A percentile compares a stretch with the other conserved stretches of the same genome.
These are phyloP conservation scores for Drosophila picticornis DNA, from an alignment of 2,888 invertebrate genomes.

Conservation along the genomic window DNA sequence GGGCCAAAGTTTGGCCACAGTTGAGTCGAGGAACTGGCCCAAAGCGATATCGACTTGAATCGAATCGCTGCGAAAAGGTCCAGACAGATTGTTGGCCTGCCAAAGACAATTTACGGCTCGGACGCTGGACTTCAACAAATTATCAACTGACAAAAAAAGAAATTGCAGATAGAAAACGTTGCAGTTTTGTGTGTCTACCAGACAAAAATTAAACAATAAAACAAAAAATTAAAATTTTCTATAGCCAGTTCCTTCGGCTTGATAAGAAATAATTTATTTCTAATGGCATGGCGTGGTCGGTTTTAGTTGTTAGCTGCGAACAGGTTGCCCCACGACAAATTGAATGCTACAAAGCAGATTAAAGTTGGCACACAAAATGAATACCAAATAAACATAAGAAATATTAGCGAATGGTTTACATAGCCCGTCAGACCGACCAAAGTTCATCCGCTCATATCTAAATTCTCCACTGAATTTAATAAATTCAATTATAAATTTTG, in stretches of 20 bases:
- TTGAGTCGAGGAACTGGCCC: slow-evolving; percentile 39
- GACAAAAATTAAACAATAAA: slow-evolving; percentile 43
- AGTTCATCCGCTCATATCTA: not conserved
- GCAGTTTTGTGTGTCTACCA: slow-evolving; percentile 44
- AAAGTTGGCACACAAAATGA: slow-evolving; percentile 18
- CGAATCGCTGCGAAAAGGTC: slow-evolving; percentile 23
- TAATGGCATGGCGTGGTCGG: slow-evolving; percentile 57
- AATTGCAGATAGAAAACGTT: slow-evolving; percentile 68
- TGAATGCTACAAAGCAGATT: slow-evolving; percentile 22
- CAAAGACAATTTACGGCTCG: slow-evolving; percentile 79
- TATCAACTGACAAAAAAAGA: slow-evolving; percentile 69
- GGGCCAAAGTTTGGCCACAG: slow-evolving; percentile 64
- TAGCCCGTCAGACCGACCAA: not conserved
- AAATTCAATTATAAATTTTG: not conserved
- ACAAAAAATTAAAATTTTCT: slow-evolving; percentile 48
- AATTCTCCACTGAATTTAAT: not conserved
- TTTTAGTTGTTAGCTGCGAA: slow-evolving; percentile 46
- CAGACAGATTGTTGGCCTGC: slow-evolving; percentile 61
- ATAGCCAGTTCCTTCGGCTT: slow-evolving; percentile 65
- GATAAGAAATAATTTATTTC: slow-evolving; percentile 80
- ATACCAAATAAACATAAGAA: not conserved
- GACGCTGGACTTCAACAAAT: slow-evolving; percentile 71
- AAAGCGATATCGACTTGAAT: slow-evolving; percentile 23
- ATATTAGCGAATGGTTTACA: not conserved
- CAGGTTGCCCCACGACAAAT: slow-evolving; percentile 27